Evolutionary conservation across 2,113 vertebrate genomes (phyloP), one percentile per base, ranked within the genome.

Genomic region (Apus apus): DNA sequence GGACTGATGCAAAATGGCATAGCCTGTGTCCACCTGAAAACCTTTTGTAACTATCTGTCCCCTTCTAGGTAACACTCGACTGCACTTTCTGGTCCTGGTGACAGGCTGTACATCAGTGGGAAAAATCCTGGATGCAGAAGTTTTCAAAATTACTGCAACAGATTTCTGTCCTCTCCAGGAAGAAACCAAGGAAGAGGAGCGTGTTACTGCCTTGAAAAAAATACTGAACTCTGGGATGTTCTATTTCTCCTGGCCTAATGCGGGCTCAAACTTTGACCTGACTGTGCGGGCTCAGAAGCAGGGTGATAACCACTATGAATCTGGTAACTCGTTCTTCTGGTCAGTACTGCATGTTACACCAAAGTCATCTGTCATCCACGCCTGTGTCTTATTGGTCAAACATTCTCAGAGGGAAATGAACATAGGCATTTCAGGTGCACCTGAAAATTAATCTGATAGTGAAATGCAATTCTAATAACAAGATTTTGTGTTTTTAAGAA

Each of bases 1-100:
- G 40, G 21, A 48, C 46, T 65, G 54, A 36, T 26, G 61, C 2
- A 38, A 25, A 81, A 54, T 5, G 21, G 26, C 45, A 22, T 62
- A 30, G n/a, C 16, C 38, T 27, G 19, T 65, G 83, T 76, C 43
- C n/a, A 4, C 68, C 45, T 92, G 76, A 92, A 97, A 97, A 58
- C 32, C 27, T 74, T 75, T 11, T 93, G 68, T 96, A 90, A 88
- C 68, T 95, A 1, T 97, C 78, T 96, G 8, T 97, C 80, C 19
- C 60, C 77, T 97, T 97, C 50, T 88, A 98, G 98, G 98, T 92
- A 97, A 91, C 36, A 1, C 77, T 30, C 92, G 86, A 38, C 96
- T 98, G 95, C 97, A 97, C 92, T 98, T 98, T 94, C 96, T 98
- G 97, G 98, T 98, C 61, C 67, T 98, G 96, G 98, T 98, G 95